Evolutionary conservation across 2,888 invertebrate genomes (phyloP).

Genomic region (Mesoligia furuncula): DNA sequence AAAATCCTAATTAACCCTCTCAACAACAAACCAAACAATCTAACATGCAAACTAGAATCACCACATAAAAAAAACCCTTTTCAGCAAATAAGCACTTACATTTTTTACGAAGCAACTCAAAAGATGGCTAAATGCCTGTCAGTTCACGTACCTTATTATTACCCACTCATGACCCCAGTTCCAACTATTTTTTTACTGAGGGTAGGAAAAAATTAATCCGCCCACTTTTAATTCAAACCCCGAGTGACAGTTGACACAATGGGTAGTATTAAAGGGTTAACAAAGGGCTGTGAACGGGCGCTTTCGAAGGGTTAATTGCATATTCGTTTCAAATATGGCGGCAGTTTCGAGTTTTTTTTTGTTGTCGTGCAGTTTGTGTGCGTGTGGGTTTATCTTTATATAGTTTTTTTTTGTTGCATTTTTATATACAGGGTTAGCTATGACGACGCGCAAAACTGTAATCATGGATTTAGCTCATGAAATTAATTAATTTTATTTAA

Average conservation of each 20-base stretch:
- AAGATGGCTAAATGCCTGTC: conserved; percentile 82
- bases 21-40: conserved; percentile 35
- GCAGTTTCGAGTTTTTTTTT: conserved; percentile 56
- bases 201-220: conserved; percentile 78
- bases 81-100: conserved; percentile 51
- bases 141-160: conserved; percentile 82
- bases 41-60: conserved; percentile 45
- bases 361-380: conserved; percentile 51
- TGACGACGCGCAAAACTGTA: background rate
- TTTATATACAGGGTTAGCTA: background rate
- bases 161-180: conserved; percentile 82
- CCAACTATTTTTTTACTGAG: conserved; percentile 72
- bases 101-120: conserved; percentile 63
- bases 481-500: no score
- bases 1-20: conserved; percentile 22
- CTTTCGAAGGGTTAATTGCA: conserved; percentile 87
- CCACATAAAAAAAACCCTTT: conserved; percentile 47
- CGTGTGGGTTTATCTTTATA: conserved; percentile 8
- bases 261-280: conserved; percentile 85
- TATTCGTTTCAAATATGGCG: conserved; percentile 79
- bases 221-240: conserved; percentile 87
- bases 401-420: background rate
- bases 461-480: background rate
- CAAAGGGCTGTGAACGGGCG: conserved; percentile 85
- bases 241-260: conserved; percentile 89